These are phyloP conservation scores for Pionites leucogaster DNA, from an alignment of 2,113 vertebrate species.

Conservation along the genomic window DNA sequence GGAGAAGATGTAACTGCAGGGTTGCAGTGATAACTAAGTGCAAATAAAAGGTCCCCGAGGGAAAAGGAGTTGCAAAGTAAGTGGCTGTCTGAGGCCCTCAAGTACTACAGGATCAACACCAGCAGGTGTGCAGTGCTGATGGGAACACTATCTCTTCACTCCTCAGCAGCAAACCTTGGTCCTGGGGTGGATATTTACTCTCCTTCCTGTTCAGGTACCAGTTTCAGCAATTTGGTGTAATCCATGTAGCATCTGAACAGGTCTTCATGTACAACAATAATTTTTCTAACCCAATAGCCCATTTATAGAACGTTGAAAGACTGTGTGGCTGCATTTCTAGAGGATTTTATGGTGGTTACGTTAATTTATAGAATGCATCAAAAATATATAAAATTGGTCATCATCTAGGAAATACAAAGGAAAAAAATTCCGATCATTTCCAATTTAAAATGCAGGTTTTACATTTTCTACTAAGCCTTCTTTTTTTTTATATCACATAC, in stretches of 20 bases:
- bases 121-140: accelerated
- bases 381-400: neutral
- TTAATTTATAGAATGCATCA: neutral
- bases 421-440: neutral
- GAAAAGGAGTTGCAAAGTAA: neutral
- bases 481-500: neutral
- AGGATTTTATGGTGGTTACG: neutral
- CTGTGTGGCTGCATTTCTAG: neutral
- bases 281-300: neutral
- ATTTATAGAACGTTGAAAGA: neutral
- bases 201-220: neutral
- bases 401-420: neutral
- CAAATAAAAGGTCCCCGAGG: neutral
- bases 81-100: neutral
- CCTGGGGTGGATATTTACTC: neutral
- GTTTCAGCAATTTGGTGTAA: neutral
- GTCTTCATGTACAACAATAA: neutral
- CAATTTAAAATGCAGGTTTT: neutral
- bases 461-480: neutral
- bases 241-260: neutral
- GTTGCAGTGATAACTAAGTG: accelerated
- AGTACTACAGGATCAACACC: accelerated
- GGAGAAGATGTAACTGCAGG: neutral
- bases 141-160: neutral
- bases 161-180: neutral